A percentile compares a stretch with the other conserved stretches of the same genome.
Conservation (phyloP, 2,113 vertebrate species). For the Harpagus bidentatus region DNA sequence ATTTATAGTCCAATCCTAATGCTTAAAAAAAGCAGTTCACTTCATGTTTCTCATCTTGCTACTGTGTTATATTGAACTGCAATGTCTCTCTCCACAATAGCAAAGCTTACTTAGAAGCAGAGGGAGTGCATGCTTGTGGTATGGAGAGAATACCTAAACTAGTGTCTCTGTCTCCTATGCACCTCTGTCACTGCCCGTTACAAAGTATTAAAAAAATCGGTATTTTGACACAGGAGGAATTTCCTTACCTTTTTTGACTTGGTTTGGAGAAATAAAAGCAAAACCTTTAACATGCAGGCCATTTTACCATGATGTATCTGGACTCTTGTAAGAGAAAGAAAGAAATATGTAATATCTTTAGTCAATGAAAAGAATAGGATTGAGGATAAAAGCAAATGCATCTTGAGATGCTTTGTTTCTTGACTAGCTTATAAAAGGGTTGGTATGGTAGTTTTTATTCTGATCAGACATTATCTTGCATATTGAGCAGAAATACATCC, state of each 20-base stretch:
- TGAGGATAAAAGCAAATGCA: neutral
- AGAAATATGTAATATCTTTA: neutral
- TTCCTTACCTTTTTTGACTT: neutral
- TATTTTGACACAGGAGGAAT: neutral
- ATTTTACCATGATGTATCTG: neutral
- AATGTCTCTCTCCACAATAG: neutral
- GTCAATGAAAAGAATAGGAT: neutral
- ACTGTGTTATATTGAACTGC: neutral
- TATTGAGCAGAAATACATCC: neutral
- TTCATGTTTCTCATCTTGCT: neutral
- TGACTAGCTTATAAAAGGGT: neutral
- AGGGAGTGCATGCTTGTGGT: neutral
- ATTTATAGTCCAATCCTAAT: neutral
- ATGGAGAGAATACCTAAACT: neutral
- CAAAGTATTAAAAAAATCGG: neutral
- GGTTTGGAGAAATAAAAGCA: neutral
- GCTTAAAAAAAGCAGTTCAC: neutral
- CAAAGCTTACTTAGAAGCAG: neutral
- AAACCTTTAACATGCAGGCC: neutral
- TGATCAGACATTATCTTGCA: neutral
- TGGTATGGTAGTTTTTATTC: neutral
- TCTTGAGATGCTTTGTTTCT: neutral
- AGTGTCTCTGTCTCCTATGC: neutral
- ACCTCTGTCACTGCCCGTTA: neutral
- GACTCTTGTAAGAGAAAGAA: neutral